Conservation (phyloP, 2,888 invertebrate genomes). For the Tineola bisselliella region DNA sequence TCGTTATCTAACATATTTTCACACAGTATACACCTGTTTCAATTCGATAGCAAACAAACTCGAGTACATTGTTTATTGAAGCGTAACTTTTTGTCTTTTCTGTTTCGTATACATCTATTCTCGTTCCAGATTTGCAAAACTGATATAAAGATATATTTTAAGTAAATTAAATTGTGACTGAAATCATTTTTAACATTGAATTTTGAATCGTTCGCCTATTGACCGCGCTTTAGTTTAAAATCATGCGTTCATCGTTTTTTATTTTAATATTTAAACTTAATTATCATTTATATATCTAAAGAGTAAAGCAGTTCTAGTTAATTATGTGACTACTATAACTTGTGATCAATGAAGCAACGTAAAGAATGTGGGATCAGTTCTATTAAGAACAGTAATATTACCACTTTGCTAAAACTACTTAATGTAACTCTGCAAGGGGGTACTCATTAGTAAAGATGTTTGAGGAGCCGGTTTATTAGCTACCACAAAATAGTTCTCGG, state of each 20-base stretch:
- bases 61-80: slow-evolving; percentile 1
- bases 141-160: no score
- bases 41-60: slow-evolving; percentile 5
- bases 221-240: no score
- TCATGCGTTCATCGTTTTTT: no score
- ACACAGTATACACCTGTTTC: slow-evolving; percentile 5
- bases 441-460: background rate
- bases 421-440: background rate
- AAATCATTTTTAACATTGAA: no score
- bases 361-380: background rate
- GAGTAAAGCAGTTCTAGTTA: background rate
- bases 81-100: background rate
- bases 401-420: slow-evolving; percentile 4
- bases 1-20: background rate
- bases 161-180: no score
- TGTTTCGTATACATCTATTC: background rate
- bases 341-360: background rate
- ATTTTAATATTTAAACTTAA: no score
- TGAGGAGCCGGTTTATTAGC: background rate
- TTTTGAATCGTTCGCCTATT: no score
- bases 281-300: no score
- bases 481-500: background rate
- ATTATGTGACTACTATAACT: background rate
- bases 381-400: background rate
- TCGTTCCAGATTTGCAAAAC: background rate